Conservation (phyloP, 2,888 invertebrate genomes). For the Linnaemya vulpina region DNA sequence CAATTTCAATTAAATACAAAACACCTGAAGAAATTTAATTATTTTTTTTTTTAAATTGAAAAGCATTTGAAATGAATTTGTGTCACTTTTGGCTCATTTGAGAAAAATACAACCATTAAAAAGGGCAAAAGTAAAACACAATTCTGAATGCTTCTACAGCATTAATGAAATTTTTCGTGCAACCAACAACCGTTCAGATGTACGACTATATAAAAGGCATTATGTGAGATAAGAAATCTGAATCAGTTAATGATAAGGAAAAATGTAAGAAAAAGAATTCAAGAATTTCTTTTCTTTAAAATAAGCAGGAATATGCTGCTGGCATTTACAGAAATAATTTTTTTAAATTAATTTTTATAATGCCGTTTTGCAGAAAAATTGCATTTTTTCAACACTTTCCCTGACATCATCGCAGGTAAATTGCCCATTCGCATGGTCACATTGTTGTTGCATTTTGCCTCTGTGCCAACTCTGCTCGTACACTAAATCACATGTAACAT, state of each 20-base stretch:
- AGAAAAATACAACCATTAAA: conserved; percentile 10
- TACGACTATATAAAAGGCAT: conserved; percentile 5
- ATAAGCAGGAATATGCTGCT: not conserved
- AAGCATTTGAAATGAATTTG: conserved; percentile 34
- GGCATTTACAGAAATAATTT: not conserved
- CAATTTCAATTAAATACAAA: conserved; percentile 51
- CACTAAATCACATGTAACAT: conserved; percentile 51
- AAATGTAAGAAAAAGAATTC: conserved; percentile 2
- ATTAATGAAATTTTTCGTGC: conserved; percentile 44
- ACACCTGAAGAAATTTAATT: conserved; percentile 46
- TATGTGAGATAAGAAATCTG: conserved; percentile 14
- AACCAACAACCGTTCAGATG: conserved; percentile 4
- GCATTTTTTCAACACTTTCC: conserved; percentile 8
- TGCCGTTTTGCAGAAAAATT: not conserved
- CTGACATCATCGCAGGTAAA: conserved; percentile 36
- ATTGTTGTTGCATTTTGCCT: not conserved
- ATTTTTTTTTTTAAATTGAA: conserved; percentile 51
- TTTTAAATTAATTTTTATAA: conserved; percentile 3
- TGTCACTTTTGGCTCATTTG: conserved; percentile 39
- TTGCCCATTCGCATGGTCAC: conserved; percentile 28
- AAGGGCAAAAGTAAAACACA: conserved; percentile 6
- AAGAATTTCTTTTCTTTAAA: not conserved
- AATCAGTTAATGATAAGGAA: not conserved
- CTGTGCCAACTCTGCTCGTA: not conserved
- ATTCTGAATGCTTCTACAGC: not conserved